phyloP scores from a whole-genome alignment of 1,140 invertebrate genomes.

The Panulirus ornatus region DNA sequence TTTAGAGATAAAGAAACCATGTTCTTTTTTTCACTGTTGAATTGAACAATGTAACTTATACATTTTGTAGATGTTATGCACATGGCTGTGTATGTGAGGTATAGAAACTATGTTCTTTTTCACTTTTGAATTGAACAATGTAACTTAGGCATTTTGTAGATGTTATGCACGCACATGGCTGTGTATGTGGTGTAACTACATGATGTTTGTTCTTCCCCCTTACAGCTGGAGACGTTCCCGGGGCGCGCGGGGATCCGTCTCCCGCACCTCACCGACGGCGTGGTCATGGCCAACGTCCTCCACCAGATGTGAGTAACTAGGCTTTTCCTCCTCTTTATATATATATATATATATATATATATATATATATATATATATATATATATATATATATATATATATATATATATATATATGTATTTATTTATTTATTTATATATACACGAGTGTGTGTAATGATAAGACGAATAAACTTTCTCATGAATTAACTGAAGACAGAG shows the following conservation, averaged over 20 bases:
- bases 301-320: constrained; percentile 54
- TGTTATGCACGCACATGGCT: neutral
- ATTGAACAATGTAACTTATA: no score
- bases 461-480: neutral
- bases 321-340: neutral
- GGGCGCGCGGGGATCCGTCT: constrained; percentile 35
- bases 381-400: neutral
- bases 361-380: neutral
- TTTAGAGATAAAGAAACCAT: no score
- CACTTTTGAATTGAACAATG: neutral
- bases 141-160: neutral
- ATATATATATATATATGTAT: neutral
- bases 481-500: neutral
- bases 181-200: neutral
- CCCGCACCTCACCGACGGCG: constrained; percentile 35
- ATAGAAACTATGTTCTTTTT: neutral
- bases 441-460: neutral
- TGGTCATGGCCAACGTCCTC: constrained; percentile 55
- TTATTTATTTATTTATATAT: no score
- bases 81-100: neutral
- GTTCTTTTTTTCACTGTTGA: no score
- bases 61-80: neutral
- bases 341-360: neutral
- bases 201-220: neutral
- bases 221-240: constrained; percentile 67